These are phyloP conservation scores for Rachycentron canadum DNA, from an alignment of 2,797 vertebrate genomes.

Conservation along the genomic window DNA sequence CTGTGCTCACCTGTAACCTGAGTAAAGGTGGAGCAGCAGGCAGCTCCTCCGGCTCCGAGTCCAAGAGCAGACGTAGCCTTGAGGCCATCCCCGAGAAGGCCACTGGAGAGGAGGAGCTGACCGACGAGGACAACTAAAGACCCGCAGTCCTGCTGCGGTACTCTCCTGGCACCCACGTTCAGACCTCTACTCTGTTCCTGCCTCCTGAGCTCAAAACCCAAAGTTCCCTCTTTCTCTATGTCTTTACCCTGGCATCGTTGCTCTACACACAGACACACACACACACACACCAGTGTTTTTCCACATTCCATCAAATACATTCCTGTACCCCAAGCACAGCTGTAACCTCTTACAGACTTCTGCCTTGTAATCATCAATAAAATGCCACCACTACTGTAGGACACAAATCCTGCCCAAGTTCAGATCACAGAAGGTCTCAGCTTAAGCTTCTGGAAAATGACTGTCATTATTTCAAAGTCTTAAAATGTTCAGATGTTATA, in stretches of 20 bases:
- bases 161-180: not conserved
- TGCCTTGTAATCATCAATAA: conserved; percentile 34
- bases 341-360: conserved; percentile 39
- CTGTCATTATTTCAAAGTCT: conserved; percentile 20
- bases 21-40: conserved; percentile 84
- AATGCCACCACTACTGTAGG: conserved; percentile 17
- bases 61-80: conserved; percentile 88
- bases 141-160: not conserved
- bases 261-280: conserved; percentile 6
- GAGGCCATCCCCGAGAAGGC: conserved; percentile 93
- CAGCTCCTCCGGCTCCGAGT: conserved; percentile 70
- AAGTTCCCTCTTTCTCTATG: conserved; percentile 21
- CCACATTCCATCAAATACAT: conserved; percentile 55
- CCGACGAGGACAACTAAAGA: conserved; percentile 76
- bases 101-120: conserved; percentile 84
- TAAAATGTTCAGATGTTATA: conserved; percentile 15
- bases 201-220: conserved; percentile 50
- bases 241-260: conserved; percentile 15
- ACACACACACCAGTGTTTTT: conserved; percentile 23
- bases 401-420: not conserved
- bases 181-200: conserved; percentile 39
- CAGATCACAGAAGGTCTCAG: not conserved
- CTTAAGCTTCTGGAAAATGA: not conserved
- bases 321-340: conserved; percentile 55
- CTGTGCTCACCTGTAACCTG: conserved; percentile 92